phyloP scores from a whole-genome alignment of 2,888 invertebrate species.

The Leptinotarsa peninsularis region DNA sequence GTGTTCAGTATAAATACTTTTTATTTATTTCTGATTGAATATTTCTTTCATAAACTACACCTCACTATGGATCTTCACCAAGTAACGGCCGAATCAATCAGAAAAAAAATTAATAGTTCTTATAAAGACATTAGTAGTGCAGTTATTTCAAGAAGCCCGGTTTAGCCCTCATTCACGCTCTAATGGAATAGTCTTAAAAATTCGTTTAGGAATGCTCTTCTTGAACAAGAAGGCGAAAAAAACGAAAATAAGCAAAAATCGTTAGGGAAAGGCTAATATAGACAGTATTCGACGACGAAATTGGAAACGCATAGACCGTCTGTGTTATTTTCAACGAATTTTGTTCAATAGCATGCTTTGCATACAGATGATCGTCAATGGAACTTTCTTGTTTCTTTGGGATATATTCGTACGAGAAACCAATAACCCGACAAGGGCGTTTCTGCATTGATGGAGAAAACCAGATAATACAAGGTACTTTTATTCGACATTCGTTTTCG shows the following conservation, averaged over 20 bases:
- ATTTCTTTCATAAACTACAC: no score
- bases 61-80: no score
- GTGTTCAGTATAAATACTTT: no score
- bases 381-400: slow-evolving; percentile 36
- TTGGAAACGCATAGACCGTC: slow-evolving; percentile 51
- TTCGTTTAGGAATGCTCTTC: slow-evolving; percentile 20
- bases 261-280: slow-evolving; percentile 47
- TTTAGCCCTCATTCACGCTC: not conserved
- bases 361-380: slow-evolving; percentile 49
- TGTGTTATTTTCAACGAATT: slow-evolving; percentile 49
- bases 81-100: no score
- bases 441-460: slow-evolving; percentile 22
- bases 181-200: slow-evolving; percentile 3
- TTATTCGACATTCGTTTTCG: not conserved
- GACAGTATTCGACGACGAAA: slow-evolving; percentile 47
- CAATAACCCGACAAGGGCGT: slow-evolving; percentile 26
- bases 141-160: not conserved
- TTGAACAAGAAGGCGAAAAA: slow-evolving; percentile 34
- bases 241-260: slow-evolving; percentile 46
- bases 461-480: slow-evolving; percentile 23
- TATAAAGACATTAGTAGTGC: no score
- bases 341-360: slow-evolving; percentile 51
- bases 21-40: no score
- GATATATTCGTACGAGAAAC: slow-evolving; percentile 30
- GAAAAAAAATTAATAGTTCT: no score